Conservation (phyloP, 2,888 invertebrate genomes). For the Pinctada fucata region DNA sequence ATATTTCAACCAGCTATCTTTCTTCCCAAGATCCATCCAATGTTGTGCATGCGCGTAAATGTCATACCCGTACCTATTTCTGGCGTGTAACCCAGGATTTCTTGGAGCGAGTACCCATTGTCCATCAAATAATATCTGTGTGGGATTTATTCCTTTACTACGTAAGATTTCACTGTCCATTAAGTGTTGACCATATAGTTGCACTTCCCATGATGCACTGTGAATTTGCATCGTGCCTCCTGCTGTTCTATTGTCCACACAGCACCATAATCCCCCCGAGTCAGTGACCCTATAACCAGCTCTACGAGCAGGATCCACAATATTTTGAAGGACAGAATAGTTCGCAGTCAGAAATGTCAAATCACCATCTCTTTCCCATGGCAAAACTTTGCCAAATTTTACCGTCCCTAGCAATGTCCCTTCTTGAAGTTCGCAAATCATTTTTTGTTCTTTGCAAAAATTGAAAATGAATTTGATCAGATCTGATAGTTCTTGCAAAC, state of each 20-base stretch:
- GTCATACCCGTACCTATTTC: slow-evolving; percentile 70
- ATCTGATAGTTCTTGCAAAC: slow-evolving; percentile 56
- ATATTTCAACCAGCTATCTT: slow-evolving; percentile 63
- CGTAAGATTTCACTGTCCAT: slow-evolving; percentile 58
- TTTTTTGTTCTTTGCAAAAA: slow-evolving; percentile 51
- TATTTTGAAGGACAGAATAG: slow-evolving; percentile 49
- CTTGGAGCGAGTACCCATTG: slow-evolving; percentile 65
- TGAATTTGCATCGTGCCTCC: slow-evolving; percentile 57
- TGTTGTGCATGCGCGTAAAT: slow-evolving; percentile 69
- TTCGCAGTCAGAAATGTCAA: slow-evolving; percentile 56
- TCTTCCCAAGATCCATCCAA: slow-evolving; percentile 58
- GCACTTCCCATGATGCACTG: slow-evolving; percentile 57
- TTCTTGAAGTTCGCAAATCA: slow-evolving; percentile 68
- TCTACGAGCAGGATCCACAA: background rate
- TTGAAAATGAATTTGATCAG: slow-evolving; percentile 56
- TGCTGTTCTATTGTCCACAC: slow-evolving; percentile 50
- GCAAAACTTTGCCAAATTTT: slow-evolving; percentile 69
- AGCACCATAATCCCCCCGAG: slow-evolving; percentile 36
- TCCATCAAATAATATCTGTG: slow-evolving; percentile 62
- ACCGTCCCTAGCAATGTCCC: slow-evolving; percentile 73
- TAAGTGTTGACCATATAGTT: slow-evolving; percentile 67
- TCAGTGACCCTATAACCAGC: background rate
- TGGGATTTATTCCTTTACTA: slow-evolving; percentile 50
- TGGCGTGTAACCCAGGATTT: slow-evolving; percentile 70
- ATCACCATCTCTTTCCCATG: slow-evolving; percentile 74